phyloP scores from a whole-genome alignment of 2,797 vertebrate species.

The Pteronotus mesoamericanus region DNA sequence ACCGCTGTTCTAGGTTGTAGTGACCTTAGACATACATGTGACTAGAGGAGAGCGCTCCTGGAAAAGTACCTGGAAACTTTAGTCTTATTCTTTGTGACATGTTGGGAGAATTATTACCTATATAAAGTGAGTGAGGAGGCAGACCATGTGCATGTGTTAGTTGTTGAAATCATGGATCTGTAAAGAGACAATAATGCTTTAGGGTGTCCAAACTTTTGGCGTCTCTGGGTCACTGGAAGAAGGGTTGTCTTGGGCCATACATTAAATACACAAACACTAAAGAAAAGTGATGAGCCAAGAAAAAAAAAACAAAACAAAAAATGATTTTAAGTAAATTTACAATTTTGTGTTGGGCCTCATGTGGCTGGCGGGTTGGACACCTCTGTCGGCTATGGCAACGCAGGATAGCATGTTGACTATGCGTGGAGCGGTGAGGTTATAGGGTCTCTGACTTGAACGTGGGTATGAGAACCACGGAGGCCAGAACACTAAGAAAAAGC shows the following conservation, averaged over 20 bases:
- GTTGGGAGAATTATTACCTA: background rate
- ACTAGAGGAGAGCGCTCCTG: background rate
- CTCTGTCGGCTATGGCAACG: background rate
- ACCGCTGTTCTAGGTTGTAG: background rate
- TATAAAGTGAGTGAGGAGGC: background rate
- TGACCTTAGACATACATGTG: background rate
- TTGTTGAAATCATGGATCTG: background rate
- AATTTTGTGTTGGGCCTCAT: no score
- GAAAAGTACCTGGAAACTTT: background rate
- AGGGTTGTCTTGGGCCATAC: no score
- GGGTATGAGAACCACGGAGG: background rate
- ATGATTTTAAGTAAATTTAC: no score
- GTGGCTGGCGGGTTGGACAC: no score
- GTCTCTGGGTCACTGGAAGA: no score
- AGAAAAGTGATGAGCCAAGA: no score
- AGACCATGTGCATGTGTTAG: background rate
- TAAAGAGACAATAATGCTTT: background rate
- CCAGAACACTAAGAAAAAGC: background rate
- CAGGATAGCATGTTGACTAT: fast-evolving
- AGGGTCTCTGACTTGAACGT: background rate
- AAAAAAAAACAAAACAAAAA: no score
- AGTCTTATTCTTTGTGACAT: background rate
- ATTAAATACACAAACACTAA: no score
- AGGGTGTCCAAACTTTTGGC: no score
- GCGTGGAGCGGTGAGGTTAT: background rate